Evolutionary conservation across 1,140 invertebrate genomes (phyloP), one percentile per base, ranked within the genome.

Genomic region (Brachionus rubens): DNA sequence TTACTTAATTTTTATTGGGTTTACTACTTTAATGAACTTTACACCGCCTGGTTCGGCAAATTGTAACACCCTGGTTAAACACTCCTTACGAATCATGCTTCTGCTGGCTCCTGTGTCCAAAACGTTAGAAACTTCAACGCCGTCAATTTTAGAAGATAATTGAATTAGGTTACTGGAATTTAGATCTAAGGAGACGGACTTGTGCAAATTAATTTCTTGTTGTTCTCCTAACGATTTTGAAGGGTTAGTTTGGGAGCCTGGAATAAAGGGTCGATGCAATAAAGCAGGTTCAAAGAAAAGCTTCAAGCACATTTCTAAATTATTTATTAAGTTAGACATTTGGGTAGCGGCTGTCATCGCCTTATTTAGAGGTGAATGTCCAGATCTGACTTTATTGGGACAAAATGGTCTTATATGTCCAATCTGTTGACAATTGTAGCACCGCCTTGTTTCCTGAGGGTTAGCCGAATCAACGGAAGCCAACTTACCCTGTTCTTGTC

Each of bases 71-170:
- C 33, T 59, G 33, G 4, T 16, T 28, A 59, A 59, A 33, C 3
- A 59, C 1, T 24, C 26, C n/a, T 59, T 59, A 59, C 28, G 28
- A 6, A 59, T 36, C 54, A 59, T 59, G 30, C 54, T 59, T 59
- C 54, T 30, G n/a, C 54, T 59, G 54, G 54, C 28, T 33, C 54
- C 54, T 59, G 54, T 59, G 54, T 59, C 54, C 7, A 59, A n/a
- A 33, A 59, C 28, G 33, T 59, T 59, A 26, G 54, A 59, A 30
- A 59, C n/a, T 33, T 28, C 19, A 26, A 54, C 16, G 14, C 50
- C 50, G 26, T 24, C 21, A 12, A 54, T 26, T 24, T 54, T 7
- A 54, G 50, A 16, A 4, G 9, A 30, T 54, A 54, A 5, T 9
- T 54, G 24, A 30, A 54, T 54, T 54, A 54, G 26, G 26, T 54